Evolutionary conservation across 2,888 invertebrate species (phyloP), one percentile per base, ranked within the genome.

Genomic region (Carpatolechia fugitivella): DNA sequence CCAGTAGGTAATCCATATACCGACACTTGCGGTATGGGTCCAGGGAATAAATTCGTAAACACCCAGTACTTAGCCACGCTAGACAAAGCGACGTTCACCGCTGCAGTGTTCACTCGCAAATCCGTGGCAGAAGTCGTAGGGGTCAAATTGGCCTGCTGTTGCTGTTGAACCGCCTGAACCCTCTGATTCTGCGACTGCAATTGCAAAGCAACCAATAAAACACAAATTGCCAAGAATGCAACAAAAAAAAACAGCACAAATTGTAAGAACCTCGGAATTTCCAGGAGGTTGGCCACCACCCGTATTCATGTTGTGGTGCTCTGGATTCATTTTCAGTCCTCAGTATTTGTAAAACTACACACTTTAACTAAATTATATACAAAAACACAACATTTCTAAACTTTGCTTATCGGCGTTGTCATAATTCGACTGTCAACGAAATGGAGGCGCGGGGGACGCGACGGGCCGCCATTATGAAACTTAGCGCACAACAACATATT

Each of bases 61-160:
- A 95, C 95, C 95, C 95, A 95, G 82, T 95, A 95, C 82, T 95
- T 95, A 63, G 95, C 95, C 72, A 95, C 94, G 86, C 92, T 94
- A 76, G 93, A 93, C 85, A 94, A 91, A 73, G 94, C 93, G 71
- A 94, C 93, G 78, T 93, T 93, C 62, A 93, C 90, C 56, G 93
- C 93, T 49, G 93, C 92, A 0, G 93, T 92, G 73, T 93, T 93
- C 44, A 93, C 93, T 70, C 93, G 78, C 47, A 93, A 77, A 76
- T 93, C 93, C 6, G 93, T 92, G 49, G 93, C 92, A 59, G 92
- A 91, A 54, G 92, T 91, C 52, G 92, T 91, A 48, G 92, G 88
- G 56, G 91, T 81, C 61, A 86, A 68, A 65, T 73, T 82, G 60
- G 68, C 76, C 3, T 65, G 56, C 59, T 89, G 88, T 66, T 80